Evolutionary conservation across 2,797 vertebrate genomes (phyloP).

Genomic region (Hydrophis major): DNA sequence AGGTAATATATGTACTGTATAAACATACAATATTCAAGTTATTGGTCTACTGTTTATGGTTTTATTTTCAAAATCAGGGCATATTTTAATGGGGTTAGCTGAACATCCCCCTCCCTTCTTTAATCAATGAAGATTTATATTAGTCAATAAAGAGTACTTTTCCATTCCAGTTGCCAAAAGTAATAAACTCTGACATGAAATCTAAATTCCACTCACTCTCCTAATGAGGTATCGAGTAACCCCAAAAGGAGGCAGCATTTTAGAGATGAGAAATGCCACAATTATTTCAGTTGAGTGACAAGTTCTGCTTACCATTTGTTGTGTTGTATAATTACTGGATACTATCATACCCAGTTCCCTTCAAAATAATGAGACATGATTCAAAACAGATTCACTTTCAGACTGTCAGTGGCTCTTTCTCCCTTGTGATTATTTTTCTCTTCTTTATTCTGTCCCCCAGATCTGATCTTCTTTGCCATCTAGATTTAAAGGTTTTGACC

Average conservation of each 20-base stretch:
- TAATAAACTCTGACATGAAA: conserved; percentile 46
- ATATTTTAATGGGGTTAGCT: conserved; percentile 38
- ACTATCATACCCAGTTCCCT: neutral
- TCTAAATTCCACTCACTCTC: conserved; percentile 45
- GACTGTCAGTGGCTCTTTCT: neutral
- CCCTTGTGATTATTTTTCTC: neutral
- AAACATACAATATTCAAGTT: neutral
- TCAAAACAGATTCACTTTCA: conserved; percentile 23
- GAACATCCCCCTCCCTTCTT: conserved; percentile 13
- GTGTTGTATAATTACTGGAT: conserved; percentile 29
- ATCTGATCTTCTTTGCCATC: neutral
- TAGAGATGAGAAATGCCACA: conserved; percentile 27
- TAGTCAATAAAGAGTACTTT: conserved; percentile 61
- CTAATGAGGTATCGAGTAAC: conserved; percentile 46
- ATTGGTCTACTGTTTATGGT: neutral
- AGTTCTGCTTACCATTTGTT: conserved; percentile 40
- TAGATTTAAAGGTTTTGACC: neutral
- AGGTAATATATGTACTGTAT: accelerated
- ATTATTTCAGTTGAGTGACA: conserved; percentile 35
- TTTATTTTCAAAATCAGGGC: conserved; percentile 42
- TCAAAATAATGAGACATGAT: conserved; percentile 4
- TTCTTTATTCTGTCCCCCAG: neutral
- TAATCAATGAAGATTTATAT: conserved; percentile 52
- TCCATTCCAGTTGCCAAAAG: conserved; percentile 30
- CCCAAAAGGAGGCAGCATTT: conserved; percentile 13